A percentile compares a stretch with the other conserved stretches of the same genome.
phyloP scores from a whole-genome alignment of 2,113 vertebrate genomes.

The Penelope pileata region DNA sequence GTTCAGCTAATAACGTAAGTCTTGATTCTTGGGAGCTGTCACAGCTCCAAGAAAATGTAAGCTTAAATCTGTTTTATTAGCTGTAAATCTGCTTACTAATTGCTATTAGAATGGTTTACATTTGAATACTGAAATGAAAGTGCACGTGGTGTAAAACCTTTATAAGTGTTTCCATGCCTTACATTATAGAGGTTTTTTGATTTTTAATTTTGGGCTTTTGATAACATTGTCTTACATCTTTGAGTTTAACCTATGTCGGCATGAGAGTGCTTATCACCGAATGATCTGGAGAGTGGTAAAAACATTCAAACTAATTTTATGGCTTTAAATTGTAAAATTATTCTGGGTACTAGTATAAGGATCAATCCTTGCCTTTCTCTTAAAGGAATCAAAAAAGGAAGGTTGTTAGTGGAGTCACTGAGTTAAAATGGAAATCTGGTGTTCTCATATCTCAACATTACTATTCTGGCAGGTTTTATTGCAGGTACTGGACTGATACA shows the following conservation, averaged over 20 bases:
- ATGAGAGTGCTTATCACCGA: neutral
- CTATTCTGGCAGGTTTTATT: neutral
- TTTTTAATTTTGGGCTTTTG: neutral
- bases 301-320: neutral
- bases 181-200: neutral
- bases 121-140: neutral
- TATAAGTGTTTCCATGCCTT: neutral
- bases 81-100: constrained; percentile 46
- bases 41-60: constrained; percentile 11
- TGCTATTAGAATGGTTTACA: constrained; percentile 10
- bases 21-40: constrained; percentile 22
- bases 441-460: neutral
- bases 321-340: neutral
- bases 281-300: neutral
- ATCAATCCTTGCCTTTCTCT: neutral
- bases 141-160: neutral
- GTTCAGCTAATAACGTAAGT: neutral
- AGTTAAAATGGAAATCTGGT: neutral
- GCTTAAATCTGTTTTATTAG: constrained; percentile 29
- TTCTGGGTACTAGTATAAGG: neutral
- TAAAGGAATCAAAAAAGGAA: neutral
- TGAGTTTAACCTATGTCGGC: neutral
- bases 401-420: neutral
- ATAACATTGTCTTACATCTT: neutral
- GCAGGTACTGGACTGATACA: neutral